Evolutionary conservation across 1,140 invertebrate species (phyloP), one percentile per base, ranked within the genome.

Genomic region (Aphaenogaster floridana): DNA sequence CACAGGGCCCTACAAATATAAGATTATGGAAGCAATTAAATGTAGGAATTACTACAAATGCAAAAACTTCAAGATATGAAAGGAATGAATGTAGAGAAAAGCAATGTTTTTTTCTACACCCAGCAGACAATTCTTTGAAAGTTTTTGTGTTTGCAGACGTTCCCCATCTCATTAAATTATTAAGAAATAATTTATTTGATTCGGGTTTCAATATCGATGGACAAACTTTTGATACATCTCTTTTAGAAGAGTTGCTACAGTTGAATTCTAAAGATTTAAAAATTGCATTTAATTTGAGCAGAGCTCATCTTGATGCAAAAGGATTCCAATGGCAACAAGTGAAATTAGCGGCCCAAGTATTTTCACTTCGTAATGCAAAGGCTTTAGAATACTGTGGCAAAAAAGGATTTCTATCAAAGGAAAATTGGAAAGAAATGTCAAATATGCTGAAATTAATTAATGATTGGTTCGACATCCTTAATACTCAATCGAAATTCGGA

Each of bases 401-500:
- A 68, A 7, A 45, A 21, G 39, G 36, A 21, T 68, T 42, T 42
- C 17, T 28, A 28, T 68, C 9, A 68, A 61, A 15, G 3, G 5
- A 68, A 17, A 68, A 42, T 36, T 68, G 64, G 64, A 17, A 68
- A 36, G 64, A 8, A 68, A 39, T 68, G n/a, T 8, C 5, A 42
- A n/a, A 68, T 15, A 68, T 68, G 64, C 1, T 68, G 5, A 6
- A 68, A 39, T 11, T 68, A 17, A 5, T 42, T 7, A 68, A 68
- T 68, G 42, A 68, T 68, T 68, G 17, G 64, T 68, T 68, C 11
- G 59, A 61, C 21, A 7, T 68, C 5, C n/a, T 68, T 7, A 68
- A 68, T 68, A 21, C 15, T 1, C 64, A 68, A 42, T 68, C 36
- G 0, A 42, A 68, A 42, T 68, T 17, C 1, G 9, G 64, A 15